These are phyloP conservation scores for Mastacembelus armatus DNA, from an alignment of 2,797 vertebrate species.

Conservation along the genomic window DNA sequence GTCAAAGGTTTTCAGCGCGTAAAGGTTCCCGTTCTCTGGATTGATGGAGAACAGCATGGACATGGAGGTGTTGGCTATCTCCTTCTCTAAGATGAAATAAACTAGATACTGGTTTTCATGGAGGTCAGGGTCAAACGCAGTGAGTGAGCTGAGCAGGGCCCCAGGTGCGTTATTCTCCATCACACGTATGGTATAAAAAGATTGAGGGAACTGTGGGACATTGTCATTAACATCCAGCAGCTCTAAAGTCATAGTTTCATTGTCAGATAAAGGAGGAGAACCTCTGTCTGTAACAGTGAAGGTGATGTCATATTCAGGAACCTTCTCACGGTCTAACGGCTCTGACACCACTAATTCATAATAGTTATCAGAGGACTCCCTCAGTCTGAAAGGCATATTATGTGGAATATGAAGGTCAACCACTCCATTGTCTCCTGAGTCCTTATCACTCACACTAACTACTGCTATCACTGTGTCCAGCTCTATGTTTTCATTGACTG, in stretches of 20 bases:
- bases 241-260: constrained; percentile 72
- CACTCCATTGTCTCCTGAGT: constrained; percentile 80
- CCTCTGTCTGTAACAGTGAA: constrained; percentile 81
- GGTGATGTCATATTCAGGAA: constrained; percentile 78
- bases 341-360: constrained; percentile 78
- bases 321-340: constrained; percentile 78
- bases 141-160: constrained; percentile 68
- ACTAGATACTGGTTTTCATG: constrained; percentile 80
- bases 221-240: constrained; percentile 86
- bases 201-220: constrained; percentile 75
- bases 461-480: constrained; percentile 81
- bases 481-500: constrained; percentile 75
- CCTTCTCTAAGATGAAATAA: constrained; percentile 78
- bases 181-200: constrained; percentile 75
- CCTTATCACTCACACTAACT: constrained; percentile 79
- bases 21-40: constrained; percentile 75
- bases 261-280: constrained; percentile 71
- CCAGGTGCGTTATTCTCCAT: constrained; percentile 79
- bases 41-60: constrained; percentile 78
- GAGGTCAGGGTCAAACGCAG: constrained; percentile 77
- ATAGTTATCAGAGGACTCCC: constrained; percentile 78
- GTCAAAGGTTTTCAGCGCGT: constrained; percentile 75
- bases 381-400: constrained; percentile 77
- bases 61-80: constrained; percentile 75
- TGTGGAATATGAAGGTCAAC: constrained; percentile 72